A percentile compares a stretch with the other conserved stretches of the same genome.
Evolutionary conservation across 2,797 vertebrate genomes (phyloP).

Genomic region (Ficedula albicollis): DNA sequence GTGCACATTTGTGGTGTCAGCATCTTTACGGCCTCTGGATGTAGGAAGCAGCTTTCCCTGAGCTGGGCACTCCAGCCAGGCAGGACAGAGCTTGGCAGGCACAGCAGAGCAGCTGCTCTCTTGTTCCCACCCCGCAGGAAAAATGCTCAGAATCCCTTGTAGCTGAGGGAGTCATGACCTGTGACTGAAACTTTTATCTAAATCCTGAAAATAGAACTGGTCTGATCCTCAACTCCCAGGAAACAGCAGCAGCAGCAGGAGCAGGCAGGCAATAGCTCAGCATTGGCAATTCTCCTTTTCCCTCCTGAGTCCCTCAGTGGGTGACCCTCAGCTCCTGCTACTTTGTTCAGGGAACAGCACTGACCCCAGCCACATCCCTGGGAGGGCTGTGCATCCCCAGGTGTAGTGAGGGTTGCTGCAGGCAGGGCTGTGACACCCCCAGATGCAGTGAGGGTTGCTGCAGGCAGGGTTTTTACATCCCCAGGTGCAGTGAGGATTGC

Average conservation of each 20-base stretch:
- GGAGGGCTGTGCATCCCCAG: neutral
- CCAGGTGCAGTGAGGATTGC: too few relatives aligned
- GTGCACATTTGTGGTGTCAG: neutral
- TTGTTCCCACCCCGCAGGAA: neutral
- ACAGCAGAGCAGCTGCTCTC: neutral
- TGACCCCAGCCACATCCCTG: fast-evolving
- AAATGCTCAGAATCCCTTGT: neutral
- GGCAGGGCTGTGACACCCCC: neutral
- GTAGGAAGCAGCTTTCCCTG: neutral
- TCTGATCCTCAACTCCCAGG: neutral
- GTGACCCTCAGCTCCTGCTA: neutral
- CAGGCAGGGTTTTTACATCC: too few relatives aligned
- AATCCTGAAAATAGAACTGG: constrained; percentile 21
- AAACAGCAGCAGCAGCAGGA: neutral
- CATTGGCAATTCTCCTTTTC: neutral
- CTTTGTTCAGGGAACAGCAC: neutral
- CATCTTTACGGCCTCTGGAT: constrained; percentile 6
- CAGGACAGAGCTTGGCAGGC: neutral
- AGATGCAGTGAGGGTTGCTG: too few relatives aligned
- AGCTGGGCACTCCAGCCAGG: neutral
- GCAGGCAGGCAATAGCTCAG: neutral
- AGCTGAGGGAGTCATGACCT: neutral
- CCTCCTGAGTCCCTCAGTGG: neutral
- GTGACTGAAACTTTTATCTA: neutral
- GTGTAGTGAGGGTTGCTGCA: neutral